These are phyloP conservation scores for Suncus etruscus DNA, from an alignment of 2,113 vertebrate species.

Conservation along the genomic window DNA sequence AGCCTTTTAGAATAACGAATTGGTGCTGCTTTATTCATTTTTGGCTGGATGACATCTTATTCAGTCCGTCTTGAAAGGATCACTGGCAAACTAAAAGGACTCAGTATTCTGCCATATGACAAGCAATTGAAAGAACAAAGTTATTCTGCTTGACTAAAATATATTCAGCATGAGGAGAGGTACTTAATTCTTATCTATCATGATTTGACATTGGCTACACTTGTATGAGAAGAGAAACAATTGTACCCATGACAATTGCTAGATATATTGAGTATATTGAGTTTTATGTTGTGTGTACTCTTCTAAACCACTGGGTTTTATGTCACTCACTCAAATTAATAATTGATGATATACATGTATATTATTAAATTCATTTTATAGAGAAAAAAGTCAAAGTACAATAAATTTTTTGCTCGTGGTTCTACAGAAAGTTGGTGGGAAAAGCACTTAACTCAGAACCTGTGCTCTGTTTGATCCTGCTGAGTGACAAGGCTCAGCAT, in stretches of 20 bases:
- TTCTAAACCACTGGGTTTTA: neutral
- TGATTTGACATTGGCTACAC: neutral
- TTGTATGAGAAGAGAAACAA: neutral
- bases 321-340: neutral
- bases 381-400: neutral
- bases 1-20: neutral
- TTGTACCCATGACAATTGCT: neutral
- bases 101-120: neutral
- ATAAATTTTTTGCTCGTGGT: neutral
- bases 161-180: neutral
- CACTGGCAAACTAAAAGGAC: neutral
- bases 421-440: neutral
- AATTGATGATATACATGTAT: neutral
- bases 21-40: neutral
- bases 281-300: too few relatives aligned
- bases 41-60: neutral
- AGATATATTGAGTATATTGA: neutral
- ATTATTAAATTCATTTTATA: neutral
- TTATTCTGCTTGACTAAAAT: neutral
- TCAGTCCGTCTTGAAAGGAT: conserved; percentile 17
- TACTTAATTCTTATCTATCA: neutral
- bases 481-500: neutral
- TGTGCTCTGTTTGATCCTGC: neutral
- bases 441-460: neutral
- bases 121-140: neutral